Conservation (phyloP, 2,888 invertebrate species). For the Papilio gigon region DNA sequence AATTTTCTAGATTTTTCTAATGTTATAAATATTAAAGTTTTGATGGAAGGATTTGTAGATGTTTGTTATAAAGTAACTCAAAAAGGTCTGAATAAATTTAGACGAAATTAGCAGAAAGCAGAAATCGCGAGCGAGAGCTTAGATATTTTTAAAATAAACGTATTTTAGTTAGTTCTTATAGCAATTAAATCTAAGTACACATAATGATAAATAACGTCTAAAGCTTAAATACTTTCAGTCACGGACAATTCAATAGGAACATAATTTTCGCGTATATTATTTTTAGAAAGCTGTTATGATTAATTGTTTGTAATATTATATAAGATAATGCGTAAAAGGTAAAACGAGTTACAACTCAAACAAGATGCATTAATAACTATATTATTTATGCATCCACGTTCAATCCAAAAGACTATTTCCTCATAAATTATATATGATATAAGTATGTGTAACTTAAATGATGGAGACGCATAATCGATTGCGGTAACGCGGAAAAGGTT, state of each 20-base stretch:
- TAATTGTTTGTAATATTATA: conserved; percentile 1
- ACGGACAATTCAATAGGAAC: not conserved
- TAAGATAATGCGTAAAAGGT: conserved; percentile 4
- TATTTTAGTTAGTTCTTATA: too few relatives aligned
- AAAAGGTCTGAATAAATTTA: too few relatives aligned
- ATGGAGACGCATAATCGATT: conserved; percentile 27
- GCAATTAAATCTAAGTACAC: too few relatives aligned
- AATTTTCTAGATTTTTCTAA: too few relatives aligned
- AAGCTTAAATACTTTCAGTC: not conserved
- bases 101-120: too few relatives aligned
- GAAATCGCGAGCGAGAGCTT: too few relatives aligned
- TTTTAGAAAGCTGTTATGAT: not conserved
- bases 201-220: not conserved
- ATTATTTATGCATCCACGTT: conserved; percentile 13
- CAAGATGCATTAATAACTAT: not conserved
- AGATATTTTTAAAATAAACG: too few relatives aligned
- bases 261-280: conserved; percentile 10
- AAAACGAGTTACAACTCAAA: not conserved
- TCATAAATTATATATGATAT: conserved; percentile 24
- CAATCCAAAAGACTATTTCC: not conserved
- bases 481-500: conserved; percentile 28
- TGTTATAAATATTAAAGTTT: too few relatives aligned
- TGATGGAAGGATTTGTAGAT: too few relatives aligned
- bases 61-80: too few relatives aligned
- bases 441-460: conserved; percentile 17